phyloP scores from a whole-genome alignment of 2,113 vertebrate genomes.

The Scortum barcoo region DNA sequence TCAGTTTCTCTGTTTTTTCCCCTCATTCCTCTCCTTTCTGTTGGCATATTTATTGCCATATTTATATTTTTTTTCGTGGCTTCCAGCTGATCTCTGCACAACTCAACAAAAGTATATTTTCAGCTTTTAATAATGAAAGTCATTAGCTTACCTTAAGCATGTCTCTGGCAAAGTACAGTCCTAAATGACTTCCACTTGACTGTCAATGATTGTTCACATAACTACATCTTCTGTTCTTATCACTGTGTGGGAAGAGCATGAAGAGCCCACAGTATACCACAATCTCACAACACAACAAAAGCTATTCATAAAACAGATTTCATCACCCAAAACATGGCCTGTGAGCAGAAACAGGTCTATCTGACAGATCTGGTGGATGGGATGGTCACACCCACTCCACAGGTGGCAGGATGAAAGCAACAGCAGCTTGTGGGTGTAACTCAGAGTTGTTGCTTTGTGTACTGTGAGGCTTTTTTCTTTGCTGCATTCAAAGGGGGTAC shows the following conservation, averaged over 20 bases:
- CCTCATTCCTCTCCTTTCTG: background rate
- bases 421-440: conserved; percentile 78
- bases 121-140: background rate
- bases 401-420: conserved; percentile 78
- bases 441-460: conserved; percentile 58
- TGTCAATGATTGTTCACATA: conserved; percentile 12
- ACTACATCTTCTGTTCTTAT: conserved; percentile 17
- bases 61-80: background rate
- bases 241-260: conserved; percentile 20
- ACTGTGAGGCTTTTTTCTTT: conserved; percentile 33
- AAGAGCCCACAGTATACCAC: conserved; percentile 24
- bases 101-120: background rate
- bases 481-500: conserved; percentile 25
- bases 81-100: background rate
- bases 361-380: conserved; percentile 75
- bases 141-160: background rate
- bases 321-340: conserved; percentile 52
- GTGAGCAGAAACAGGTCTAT: conserved; percentile 61
- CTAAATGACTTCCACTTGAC: background rate
- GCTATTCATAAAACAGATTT: conserved; percentile 61
- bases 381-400: conserved; percentile 79
- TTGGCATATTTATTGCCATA: background rate
- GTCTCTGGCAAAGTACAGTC: background rate
- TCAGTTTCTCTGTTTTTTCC: background rate
- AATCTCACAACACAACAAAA: conserved; percentile 34